A percentile compares a stretch with the other conserved stretches of the same genome.
phyloP scores from a whole-genome alignment of 2,113 vertebrate species.

The Corythaixoides concolor region DNA sequence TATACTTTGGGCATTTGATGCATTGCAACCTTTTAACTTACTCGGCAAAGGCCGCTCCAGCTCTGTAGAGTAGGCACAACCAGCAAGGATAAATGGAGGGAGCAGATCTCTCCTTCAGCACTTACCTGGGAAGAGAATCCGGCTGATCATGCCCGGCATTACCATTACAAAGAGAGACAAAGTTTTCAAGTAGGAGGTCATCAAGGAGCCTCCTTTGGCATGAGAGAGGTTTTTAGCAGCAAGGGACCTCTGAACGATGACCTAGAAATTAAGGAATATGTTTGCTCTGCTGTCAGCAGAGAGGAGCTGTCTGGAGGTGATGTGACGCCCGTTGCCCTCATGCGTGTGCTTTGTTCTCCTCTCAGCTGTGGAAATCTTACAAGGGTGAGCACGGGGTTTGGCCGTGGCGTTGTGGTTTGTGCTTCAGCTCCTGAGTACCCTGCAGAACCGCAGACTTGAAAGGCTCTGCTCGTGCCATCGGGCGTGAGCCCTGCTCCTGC shows the following conservation, averaged over 20 bases:
- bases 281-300: not conserved
- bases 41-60: not conserved
- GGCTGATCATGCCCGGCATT: conserved; percentile 94
- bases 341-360: not conserved
- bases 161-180: conserved; percentile 94
- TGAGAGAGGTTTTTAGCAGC: conserved; percentile 91
- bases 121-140: conserved; percentile 93
- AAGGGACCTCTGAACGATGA: conserved; percentile 94
- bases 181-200: conserved; percentile 92
- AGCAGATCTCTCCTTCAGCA: not conserved
- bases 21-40: not conserved
- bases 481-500: not conserved
- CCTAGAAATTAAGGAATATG: conserved; percentile 72
- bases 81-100: no score
- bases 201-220: conserved; percentile 92
- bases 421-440: not conserved
- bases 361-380: not conserved
- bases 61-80: rapidly evolving
- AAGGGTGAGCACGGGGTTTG: not conserved
- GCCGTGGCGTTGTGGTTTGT: not conserved
- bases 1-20: not conserved
- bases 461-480: not conserved
- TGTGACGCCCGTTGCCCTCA: rapidly evolving
- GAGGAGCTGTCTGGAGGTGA: not conserved
- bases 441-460: not conserved